phyloP scores from a whole-genome alignment of 2,113 vertebrate species.

The Maccullochella peelii region DNA sequence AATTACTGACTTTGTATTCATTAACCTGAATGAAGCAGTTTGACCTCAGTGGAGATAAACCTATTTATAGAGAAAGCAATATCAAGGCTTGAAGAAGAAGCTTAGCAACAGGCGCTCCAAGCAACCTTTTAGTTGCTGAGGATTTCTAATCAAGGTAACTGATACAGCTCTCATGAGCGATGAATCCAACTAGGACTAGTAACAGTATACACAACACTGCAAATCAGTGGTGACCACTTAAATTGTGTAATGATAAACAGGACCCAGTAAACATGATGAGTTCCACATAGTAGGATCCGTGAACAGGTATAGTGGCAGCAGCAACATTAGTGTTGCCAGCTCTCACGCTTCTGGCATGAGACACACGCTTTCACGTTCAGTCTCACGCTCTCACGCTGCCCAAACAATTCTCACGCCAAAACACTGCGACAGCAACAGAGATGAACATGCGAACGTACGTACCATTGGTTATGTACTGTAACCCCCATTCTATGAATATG shows the following conservation, averaged over 20 bases:
- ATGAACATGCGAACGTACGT: no score
- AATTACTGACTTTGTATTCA: slow-evolving; percentile 52
- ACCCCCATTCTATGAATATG: no score
- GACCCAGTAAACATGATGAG: background rate
- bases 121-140: slow-evolving; percentile 73
- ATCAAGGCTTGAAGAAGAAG: slow-evolving; percentile 50
- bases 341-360: no score
- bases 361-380: no score
- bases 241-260: slow-evolving; percentile 12
- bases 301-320: background rate
- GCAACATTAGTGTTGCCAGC: background rate
- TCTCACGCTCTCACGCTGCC: no score
- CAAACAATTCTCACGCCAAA: no score
- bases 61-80: slow-evolving; percentile 69
- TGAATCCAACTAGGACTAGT: slow-evolving; percentile 49
- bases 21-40: slow-evolving; percentile 45
- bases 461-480: no score
- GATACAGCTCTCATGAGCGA: slow-evolving; percentile 33
- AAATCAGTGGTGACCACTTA: slow-evolving; percentile 28
- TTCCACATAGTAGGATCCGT: background rate
- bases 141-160: slow-evolving; percentile 60
- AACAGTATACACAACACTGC: slow-evolving; percentile 31
- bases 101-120: slow-evolving; percentile 70
- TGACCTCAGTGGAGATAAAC: slow-evolving; percentile 59
- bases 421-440: no score